Evolutionary conservation across 23 tunicate species (phyloP).

Genomic region (Halocynthia aurantium): DNA sequence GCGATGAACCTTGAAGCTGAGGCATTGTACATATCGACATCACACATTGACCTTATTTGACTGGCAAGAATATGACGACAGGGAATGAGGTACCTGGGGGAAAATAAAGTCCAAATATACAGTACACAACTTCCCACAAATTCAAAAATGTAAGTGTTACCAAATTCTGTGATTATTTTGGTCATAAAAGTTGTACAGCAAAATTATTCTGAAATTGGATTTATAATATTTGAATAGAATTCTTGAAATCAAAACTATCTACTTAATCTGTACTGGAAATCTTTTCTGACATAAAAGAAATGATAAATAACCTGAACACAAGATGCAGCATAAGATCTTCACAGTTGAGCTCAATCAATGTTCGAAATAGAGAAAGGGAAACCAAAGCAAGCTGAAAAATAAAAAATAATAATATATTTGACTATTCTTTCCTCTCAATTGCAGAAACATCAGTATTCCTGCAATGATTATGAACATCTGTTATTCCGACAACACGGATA

Average conservation of each 20-base stretch:
- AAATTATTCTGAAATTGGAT: neutral
- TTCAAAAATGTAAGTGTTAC: neutral
- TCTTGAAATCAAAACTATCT: too few relatives aligned
- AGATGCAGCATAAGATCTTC: conserved; percentile 94
- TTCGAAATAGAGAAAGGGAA: conserved; percentile 73
- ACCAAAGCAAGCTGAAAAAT: conserved; percentile 69
- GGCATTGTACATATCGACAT: conserved; percentile 75
- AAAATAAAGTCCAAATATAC: neutral
- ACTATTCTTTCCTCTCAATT: too few relatives aligned
- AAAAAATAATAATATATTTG: too few relatives aligned
- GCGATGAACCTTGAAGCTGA: conserved; percentile 83
- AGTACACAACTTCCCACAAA: neutral
- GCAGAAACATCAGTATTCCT: too few relatives aligned
- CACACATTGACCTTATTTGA: conserved; percentile 75
- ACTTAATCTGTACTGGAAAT: too few relatives aligned
- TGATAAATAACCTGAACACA: conserved; percentile 62
- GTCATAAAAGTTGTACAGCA: neutral
- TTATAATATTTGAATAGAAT: neutral
- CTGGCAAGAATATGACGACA: conserved; percentile 88
- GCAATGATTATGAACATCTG: too few relatives aligned
- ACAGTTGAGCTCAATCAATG: conserved; percentile 81
- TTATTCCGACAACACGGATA: too few relatives aligned
- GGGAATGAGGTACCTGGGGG: conserved; percentile 61
- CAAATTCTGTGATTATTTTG: neutral
- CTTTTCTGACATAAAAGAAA: neutral